phyloP scores from a whole-genome alignment of 2,797 vertebrate genomes.

The Gastrophryne carolinensis region DNA sequence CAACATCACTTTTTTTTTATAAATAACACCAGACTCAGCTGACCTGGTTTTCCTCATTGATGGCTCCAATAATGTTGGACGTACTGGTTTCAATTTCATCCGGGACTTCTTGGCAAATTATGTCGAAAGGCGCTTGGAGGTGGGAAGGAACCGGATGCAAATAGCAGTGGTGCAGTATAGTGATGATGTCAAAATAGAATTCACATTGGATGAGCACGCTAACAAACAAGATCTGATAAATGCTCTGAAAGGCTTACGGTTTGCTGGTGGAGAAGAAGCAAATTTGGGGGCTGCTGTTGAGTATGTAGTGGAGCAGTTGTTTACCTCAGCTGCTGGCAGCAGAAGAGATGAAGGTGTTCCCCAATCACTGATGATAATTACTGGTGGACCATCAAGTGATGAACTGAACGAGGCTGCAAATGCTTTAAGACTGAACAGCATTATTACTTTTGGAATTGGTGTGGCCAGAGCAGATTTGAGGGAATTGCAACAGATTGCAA shows the following conservation, averaged over 20 bases:
- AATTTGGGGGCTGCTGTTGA: conserved; percentile 89
- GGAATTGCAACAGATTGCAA: conserved; percentile 86
- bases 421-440: conserved; percentile 82
- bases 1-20: conserved; percentile 59
- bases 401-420: conserved; percentile 80
- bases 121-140: conserved; percentile 82
- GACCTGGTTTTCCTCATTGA: conserved; percentile 99
- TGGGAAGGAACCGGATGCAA: conserved; percentile 83
- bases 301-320: conserved; percentile 81
- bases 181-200: conserved; percentile 76
- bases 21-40: conserved; percentile 85
- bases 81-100: conserved; percentile 85
- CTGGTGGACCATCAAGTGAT: conserved; percentile 86
- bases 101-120: conserved; percentile 89
- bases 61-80: conserved; percentile 95
- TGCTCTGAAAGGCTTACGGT: conserved; percentile 80
- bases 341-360: conserved; percentile 87
- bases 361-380: conserved; percentile 88
- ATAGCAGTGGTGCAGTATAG: conserved; percentile 90
- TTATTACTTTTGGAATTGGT: conserved; percentile 79
- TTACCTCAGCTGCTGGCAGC: conserved; percentile 82
- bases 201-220: conserved; percentile 84
- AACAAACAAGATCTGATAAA: conserved; percentile 80
- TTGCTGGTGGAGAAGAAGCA: conserved; percentile 78
- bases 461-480: conserved; percentile 74